These are phyloP conservation scores for Branchinecta lindahli DNA, from an alignment of 1,140 invertebrate species.

Conservation along the genomic window DNA sequence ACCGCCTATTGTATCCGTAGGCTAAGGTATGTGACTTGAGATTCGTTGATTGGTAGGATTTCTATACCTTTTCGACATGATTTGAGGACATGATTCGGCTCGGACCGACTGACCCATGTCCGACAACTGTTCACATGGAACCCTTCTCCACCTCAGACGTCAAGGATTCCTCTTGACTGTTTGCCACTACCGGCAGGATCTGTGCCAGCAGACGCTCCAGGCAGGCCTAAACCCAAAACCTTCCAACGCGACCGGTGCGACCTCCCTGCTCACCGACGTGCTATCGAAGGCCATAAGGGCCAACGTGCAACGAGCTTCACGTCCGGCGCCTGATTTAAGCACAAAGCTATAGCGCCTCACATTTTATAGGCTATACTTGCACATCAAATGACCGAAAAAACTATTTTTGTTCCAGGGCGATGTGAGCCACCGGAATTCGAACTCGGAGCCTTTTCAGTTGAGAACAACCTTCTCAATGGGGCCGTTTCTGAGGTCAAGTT, in stretches of 20 bases:
- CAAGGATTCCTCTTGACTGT: slow-evolving; percentile 35
- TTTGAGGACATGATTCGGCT: too few relatives aligned
- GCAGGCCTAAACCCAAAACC: slow-evolving; percentile 27
- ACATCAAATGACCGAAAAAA: too few relatives aligned
- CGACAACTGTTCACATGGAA: slow-evolving; percentile 34
- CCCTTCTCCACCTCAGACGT: slow-evolving; percentile 32
- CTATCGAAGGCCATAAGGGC: too few relatives aligned
- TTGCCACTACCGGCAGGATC: slow-evolving; percentile 36
- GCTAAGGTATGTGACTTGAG: too few relatives aligned
- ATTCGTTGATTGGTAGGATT: too few relatives aligned
- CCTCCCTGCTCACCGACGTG: slow-evolving; percentile 29
- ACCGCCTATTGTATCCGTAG: too few relatives aligned
- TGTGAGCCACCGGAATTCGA: slow-evolving; percentile 2
- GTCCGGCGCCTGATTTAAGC: neutral
- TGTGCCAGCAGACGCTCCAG: slow-evolving; percentile 29
- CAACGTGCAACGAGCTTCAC: neutral
- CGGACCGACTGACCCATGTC: slow-evolving; percentile 31
- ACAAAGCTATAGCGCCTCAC: neutral
- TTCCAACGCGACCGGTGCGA: too few relatives aligned
- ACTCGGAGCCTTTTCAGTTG: neutral
- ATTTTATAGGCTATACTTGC: slow-evolving; percentile 3
- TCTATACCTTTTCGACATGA: too few relatives aligned
- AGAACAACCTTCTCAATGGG: neutral
- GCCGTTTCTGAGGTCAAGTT: neutral
- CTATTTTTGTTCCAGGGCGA: neutral